These are phyloP conservation scores for Rhagoletis pomonella DNA, from an alignment of 1,140 invertebrate genomes.

Conservation along the genomic window DNA sequence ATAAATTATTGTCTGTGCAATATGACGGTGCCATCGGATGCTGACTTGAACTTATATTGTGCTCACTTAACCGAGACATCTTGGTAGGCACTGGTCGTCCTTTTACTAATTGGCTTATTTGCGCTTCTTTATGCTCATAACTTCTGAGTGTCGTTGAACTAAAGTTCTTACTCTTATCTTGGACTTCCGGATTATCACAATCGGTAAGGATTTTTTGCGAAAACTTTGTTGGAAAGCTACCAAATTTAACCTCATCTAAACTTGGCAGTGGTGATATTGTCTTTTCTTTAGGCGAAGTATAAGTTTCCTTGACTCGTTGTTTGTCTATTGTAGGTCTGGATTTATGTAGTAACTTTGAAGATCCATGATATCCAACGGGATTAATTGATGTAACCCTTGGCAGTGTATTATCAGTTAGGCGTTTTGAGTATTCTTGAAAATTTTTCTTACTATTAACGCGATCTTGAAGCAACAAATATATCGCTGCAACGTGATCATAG, in stretches of 20 bases:
- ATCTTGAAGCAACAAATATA: slow-evolving; percentile 93
- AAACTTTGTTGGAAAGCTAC: slow-evolving; percentile 14
- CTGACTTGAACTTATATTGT: slow-evolving; percentile 63
- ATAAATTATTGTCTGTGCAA: slow-evolving; percentile 65
- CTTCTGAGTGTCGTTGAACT: background rate
- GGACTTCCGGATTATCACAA: background rate
- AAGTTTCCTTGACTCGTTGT: slow-evolving; percentile 33
- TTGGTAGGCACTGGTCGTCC: background rate
- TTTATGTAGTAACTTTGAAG: slow-evolving; percentile 54
- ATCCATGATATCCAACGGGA: slow-evolving; percentile 21
- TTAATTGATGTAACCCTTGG: slow-evolving; percentile 13
- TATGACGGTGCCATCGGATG: slow-evolving; percentile 64
- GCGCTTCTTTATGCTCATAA: background rate
- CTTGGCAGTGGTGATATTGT: slow-evolving; percentile 42
- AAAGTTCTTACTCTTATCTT: background rate
- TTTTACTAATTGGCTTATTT: background rate
- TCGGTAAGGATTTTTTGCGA: background rate
- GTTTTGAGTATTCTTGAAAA: slow-evolving; percentile 67
- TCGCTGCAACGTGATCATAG: slow-evolving; percentile 96
- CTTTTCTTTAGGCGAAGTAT: slow-evolving; percentile 36
- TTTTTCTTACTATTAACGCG: slow-evolving; percentile 79
- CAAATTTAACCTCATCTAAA: slow-evolving; percentile 8
- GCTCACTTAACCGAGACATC: slow-evolving; percentile 54
- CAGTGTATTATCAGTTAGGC: slow-evolving; percentile 34
- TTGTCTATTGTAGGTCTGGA: slow-evolving; percentile 19